Evolutionary conservation across 2,797 vertebrate genomes (phyloP).

Genomic region (Parauchenoglanis ngamensis): DNA sequence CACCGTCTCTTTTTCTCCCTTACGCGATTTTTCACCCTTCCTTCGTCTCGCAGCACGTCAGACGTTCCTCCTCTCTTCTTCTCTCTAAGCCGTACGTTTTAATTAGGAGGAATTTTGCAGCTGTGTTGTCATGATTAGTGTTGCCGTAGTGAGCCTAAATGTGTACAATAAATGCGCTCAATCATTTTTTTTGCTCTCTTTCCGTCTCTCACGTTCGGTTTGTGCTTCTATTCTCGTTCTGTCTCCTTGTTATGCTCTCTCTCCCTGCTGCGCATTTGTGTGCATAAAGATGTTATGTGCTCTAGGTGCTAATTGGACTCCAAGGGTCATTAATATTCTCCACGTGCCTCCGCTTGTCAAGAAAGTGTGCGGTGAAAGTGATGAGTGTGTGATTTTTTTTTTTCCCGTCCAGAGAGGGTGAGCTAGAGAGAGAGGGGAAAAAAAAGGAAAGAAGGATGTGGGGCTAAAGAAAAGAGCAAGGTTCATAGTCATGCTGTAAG

Average conservation of each 20-base stretch:
- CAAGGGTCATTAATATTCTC: slow-evolving; percentile 82
- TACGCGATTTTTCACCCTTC: not conserved
- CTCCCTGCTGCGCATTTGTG: slow-evolving; percentile 47
- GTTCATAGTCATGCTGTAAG: slow-evolving; percentile 52
- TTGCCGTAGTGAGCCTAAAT: slow-evolving; percentile 9
- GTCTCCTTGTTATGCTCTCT: slow-evolving; percentile 31
- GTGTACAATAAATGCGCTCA: not conserved
- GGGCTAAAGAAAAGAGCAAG: slow-evolving; percentile 41
- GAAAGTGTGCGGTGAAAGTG: slow-evolving; percentile 76
- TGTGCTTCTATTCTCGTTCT: slow-evolving; percentile 49
- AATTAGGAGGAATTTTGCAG: slow-evolving; percentile 11
- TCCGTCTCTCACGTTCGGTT: not conserved
- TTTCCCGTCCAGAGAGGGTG: slow-evolving; percentile 62
- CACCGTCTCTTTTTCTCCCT: not conserved
- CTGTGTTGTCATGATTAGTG: slow-evolving; percentile 26
- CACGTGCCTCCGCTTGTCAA: slow-evolving; percentile 73
- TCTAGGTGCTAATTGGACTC: slow-evolving; percentile 81
- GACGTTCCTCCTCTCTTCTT: not conserved
- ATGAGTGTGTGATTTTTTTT: slow-evolving; percentile 79
- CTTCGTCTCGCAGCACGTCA: not conserved
- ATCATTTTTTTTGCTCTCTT: not conserved
- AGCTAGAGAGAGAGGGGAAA: slow-evolving; percentile 62
- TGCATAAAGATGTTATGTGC: slow-evolving; percentile 77
- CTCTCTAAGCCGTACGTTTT: slow-evolving; percentile 6
- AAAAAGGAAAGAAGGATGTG: slow-evolving; percentile 44